Evolutionary conservation across 1,140 invertebrate species (phyloP), one percentile per base, ranked within the genome.

Genomic region (Arion vulgaris): DNA sequence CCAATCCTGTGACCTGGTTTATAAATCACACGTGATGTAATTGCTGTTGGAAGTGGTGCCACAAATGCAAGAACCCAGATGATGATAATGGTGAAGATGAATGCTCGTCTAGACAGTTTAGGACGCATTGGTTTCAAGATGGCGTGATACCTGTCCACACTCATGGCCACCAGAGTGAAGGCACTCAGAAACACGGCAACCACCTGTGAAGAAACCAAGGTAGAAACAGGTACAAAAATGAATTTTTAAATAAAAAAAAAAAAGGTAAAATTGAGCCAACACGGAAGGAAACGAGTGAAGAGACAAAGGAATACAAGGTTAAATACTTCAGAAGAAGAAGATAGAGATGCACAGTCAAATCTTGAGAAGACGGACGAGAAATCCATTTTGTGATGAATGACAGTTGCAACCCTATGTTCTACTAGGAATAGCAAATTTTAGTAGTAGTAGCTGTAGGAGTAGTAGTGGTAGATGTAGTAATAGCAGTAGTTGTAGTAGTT

Each of bases 101-200:
- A 94, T 86, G 94, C 94, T 83, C 93, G 94, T 87, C 95, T 95
- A 26, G 95, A 95, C 87, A 97, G 94, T 45, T 96, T 94, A 0
- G 96, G 96, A 85, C 94, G 93, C 38, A 98, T 91, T 0, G 97
- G 97, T 93, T 96, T 96, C 93, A 97, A 95, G 0, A 99, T 97
- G 0, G 97, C 97, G n/a, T 98, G 95, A 91, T 98, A 99, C n/a
- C 97, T 94, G 72, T 99, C 98, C 0, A 96, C 96, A 82, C 96
- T 97, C 97, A 99, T 98, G 62, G 98, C 97, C 78, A 97, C 96
- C 17, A 98, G 93, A 86, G 98, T 97, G 81, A 98, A 96, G 71
- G 96, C 97, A 86, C 96, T 97, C 0, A 97, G 97, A 89, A 98
- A 98, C 91, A 98, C 97, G 87, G 98, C 98, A 53, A 99, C 97